Base-by-base conservation (phyloP, 2,888 invertebrate species). In the Conops quadrifasciatus region DNA sequence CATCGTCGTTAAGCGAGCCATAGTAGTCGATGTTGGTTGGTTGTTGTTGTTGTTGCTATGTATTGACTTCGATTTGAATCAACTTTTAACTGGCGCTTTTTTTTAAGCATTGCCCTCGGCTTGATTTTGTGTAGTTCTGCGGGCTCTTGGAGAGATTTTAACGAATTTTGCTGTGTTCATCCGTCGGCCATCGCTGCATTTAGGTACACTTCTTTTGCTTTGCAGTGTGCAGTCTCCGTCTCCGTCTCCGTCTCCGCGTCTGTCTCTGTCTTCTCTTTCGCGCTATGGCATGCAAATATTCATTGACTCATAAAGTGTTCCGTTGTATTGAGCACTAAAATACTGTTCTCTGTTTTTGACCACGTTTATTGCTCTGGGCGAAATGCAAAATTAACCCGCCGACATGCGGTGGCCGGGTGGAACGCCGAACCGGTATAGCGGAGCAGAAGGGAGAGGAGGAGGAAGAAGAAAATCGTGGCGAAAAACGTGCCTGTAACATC, bases 351-450 rank as follows among this genome's bases (percentile, higher is more conserved):
- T 59, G 59, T 59, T 59, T 4, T 30, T 59, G 59, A 59, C 59
- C 26, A n/a, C 30, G 9, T 59, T 59, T 19, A 30, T 59, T 28
- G 59, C 59, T 30, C n/a, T 59, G 15, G 59, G 59, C 59, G n/a
- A 19, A 30, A 36, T 59, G n/a, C 49, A 49, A 49, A 49, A n/a
- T 49, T 49, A 3, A 5, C 7, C 49, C 36, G 36, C 36, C 9
- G 36, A 4, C 36, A 36, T 36, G 36, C 36, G n/a, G n/a, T 36
- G 9, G 36, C 9, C 36, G 36, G 9, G n/a, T n/a, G n/a, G n/a
- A n/a, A n/a, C n/a, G n/a, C n/a, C n/a, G n/a, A n/a, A 13, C 45
- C 5, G 45, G 45, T 43, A 11, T 5, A 13, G 45, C n/a, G 49
- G n/a, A 49, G 49, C 19, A 11, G 15, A 13, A 5, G 15, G 7